Conservation (phyloP, 1,140 invertebrate genomes). For the Batillaria attramentaria region DNA sequence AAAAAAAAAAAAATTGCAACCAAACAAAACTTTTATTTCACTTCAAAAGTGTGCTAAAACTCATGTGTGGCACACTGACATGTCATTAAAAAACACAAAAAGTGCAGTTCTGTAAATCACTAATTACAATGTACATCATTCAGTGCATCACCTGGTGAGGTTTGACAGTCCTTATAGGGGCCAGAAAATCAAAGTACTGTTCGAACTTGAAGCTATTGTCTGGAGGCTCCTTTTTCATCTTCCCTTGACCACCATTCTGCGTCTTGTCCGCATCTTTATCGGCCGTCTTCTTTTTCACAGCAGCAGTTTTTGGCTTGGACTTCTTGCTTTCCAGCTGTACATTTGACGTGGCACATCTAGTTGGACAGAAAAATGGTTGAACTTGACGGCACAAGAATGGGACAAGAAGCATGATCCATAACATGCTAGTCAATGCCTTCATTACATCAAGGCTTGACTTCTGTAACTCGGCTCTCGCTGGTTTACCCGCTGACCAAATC, state of each 20-base stretch:
- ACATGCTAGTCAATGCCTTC: too few relatives aligned
- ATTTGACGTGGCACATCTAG: slow-evolving; percentile 30
- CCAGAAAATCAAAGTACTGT: slow-evolving; percentile 84
- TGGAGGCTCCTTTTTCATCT: slow-evolving; percentile 41
- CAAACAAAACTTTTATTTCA: too few relatives aligned
- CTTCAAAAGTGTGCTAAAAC: too few relatives aligned
- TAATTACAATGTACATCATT: not conserved
- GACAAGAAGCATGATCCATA: slow-evolving; percentile 58
- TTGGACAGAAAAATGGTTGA: not conserved
- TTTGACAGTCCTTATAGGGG: slow-evolving; percentile 78
- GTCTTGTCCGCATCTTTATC: slow-evolving; percentile 3
- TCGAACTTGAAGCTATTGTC: slow-evolving; percentile 79
- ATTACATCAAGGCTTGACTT: too few relatives aligned
- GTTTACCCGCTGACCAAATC: too few relatives aligned
- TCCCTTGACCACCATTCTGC: slow-evolving; percentile 71
- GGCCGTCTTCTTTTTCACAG: not conserved
- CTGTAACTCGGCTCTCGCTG: too few relatives aligned
- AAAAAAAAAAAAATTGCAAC: too few relatives aligned
- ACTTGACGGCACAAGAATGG: too few relatives aligned
- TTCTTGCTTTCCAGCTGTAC: slow-evolving; percentile 35
- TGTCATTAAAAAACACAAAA: not conserved
- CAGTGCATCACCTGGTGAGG: slow-evolving; percentile 80
- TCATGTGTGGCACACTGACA: too few relatives aligned
- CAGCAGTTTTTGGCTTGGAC: slow-evolving; percentile 37
- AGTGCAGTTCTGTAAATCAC: not conserved